Evolutionary conservation across 2,888 invertebrate species (phyloP).

Genomic region (Priocnemis perturbator): DNA sequence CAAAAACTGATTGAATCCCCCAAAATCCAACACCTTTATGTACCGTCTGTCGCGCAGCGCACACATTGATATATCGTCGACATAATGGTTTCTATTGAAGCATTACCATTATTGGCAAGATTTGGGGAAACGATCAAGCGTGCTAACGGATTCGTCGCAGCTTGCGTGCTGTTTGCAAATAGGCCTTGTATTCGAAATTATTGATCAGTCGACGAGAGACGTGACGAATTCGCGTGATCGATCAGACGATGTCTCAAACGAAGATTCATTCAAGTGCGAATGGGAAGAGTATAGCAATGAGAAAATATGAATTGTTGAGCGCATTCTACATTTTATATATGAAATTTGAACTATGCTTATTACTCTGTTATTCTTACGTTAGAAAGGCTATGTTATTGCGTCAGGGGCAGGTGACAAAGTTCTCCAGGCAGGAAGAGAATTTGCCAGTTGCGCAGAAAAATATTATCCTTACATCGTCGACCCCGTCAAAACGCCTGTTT

Average conservation of each 20-base stretch:
- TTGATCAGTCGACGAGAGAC: constrained; percentile 61
- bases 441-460: constrained; percentile 56
- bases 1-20: constrained; percentile 62
- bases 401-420: background rate
- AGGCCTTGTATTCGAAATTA: constrained; percentile 67
- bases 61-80: constrained; percentile 67
- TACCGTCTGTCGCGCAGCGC: constrained; percentile 65
- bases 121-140: constrained; percentile 72
- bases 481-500: constrained; percentile 52
- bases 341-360: background rate
- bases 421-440: constrained; percentile 28
- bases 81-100: constrained; percentile 69
- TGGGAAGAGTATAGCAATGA: no score
- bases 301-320: no score
- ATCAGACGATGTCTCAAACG: constrained; percentile 10
- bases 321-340: no score
- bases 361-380: background rate
- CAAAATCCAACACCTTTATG: constrained; percentile 69
- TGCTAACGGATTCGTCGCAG: constrained; percentile 73
- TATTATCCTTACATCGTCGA: constrained; percentile 66
- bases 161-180: constrained; percentile 74
- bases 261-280: background rate
- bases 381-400: background rate
- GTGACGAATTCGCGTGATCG: constrained; percentile 59
- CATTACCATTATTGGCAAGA: constrained; percentile 72